Base-by-base conservation (phyloP, 2,888 invertebrate genomes). In the Chromoteleia sp. region DNA sequence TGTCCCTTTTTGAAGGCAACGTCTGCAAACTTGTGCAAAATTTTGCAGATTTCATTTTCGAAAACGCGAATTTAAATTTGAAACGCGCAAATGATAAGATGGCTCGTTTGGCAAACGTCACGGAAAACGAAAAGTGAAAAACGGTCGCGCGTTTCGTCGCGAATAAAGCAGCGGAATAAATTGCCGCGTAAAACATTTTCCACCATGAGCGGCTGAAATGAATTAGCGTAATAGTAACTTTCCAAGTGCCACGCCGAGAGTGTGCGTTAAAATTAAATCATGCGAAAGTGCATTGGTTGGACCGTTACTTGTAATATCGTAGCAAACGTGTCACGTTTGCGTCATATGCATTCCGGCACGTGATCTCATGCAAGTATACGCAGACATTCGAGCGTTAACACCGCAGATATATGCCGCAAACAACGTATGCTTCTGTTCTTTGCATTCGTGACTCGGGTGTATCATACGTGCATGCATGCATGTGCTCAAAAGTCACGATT, bases 291-390 rank as follows among this genome's bases (percentile, higher is more conserved):
- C 71, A 78, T 73, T 36, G 43, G 58, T 73, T 56, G 73, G 67
- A 68, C 79, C 73, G 79, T 79, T 79, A 80, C 43, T 52, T 56
- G 65, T 67, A 68, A 74, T 80, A 80, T 74, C 61, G 79, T 68
- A 56, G 67, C 67, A 61, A 80, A 74, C 79, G 68, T 80, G 73
- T 80, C 79, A 74, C 79, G 79, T 80, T 80, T 74, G 61, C 67
- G 74, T 80, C 79, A 73, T 80, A 80, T 63, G 74, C 67, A 79
- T 79, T 79, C 74, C 79, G 14, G 79, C 79, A 73, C 79, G 79
- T 79, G 79, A 79, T 79, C 79, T 61, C 74, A 79, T 39, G 79
- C 74, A 67, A 71, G 63, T 58, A 25, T 65, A 79, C 48, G 59
- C 61, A 79, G 50, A 73, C 59, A 33, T 65, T 65, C 30, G 58